phyloP scores from a whole-genome alignment of 1,140 invertebrate species.

The Drosophila burlai region DNA sequence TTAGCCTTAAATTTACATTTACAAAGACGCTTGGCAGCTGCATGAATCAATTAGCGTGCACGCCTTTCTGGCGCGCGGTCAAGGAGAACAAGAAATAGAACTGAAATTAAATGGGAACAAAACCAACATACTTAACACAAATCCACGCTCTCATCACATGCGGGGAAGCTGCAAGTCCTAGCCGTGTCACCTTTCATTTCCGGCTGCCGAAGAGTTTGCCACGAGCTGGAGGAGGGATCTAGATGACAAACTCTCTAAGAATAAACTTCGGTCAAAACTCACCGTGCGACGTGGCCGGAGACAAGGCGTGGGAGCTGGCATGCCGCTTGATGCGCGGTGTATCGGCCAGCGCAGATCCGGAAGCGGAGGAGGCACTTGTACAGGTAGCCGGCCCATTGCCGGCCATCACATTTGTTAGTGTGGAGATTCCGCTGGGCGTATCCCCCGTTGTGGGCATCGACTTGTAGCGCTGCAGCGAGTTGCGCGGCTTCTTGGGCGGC shows the following conservation, averaged over 20 bases:
- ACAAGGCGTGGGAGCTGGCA: slow-evolving; percentile 67
- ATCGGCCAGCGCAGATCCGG: slow-evolving; percentile 1
- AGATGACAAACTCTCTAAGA: neutral
- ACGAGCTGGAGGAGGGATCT: slow-evolving; percentile 42
- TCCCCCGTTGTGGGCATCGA: slow-evolving; percentile 67
- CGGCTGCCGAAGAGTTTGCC: slow-evolving; percentile 70
- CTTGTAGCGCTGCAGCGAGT: slow-evolving; percentile 74
- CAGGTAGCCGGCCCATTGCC: slow-evolving; percentile 4
- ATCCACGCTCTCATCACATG: slow-evolving; percentile 63
- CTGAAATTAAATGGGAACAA: slow-evolving; percentile 15
- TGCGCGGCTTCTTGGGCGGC: slow-evolving; percentile 69
- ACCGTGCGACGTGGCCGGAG: slow-evolving; percentile 62
- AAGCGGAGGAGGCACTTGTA: slow-evolving; percentile 9
- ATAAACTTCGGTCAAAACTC: slow-evolving; percentile 19
- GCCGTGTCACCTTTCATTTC: slow-evolving; percentile 56
- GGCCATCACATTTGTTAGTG: slow-evolving; percentile 14
- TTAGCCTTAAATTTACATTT: slow-evolving; percentile 63
- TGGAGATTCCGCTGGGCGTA: slow-evolving; percentile 17
- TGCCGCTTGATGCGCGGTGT: slow-evolving; percentile 70
- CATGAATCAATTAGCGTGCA: slow-evolving; percentile 56
- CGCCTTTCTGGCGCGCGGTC: slow-evolving; percentile 15
- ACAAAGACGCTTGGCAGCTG: slow-evolving; percentile 36
- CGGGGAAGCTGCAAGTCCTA: slow-evolving; percentile 28
- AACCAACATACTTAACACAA: slow-evolving; percentile 35
- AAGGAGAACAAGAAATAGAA: slow-evolving; percentile 18